Evolutionary conservation across 2,888 invertebrate species (phyloP).

Genomic region (Sinohyriopsis cumingii): DNA sequence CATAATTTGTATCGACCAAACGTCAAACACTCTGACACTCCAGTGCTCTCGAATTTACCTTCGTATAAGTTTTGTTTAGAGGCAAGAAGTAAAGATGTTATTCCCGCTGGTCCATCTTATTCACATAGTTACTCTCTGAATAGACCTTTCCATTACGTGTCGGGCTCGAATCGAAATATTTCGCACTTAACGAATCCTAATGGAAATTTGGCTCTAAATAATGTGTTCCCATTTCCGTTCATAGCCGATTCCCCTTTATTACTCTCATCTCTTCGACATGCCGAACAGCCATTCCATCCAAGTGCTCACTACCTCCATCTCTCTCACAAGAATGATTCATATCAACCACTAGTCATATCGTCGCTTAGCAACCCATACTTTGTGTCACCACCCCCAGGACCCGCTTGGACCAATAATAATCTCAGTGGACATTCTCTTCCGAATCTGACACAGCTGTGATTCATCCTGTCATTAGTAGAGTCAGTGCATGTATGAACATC

Average conservation of each 20-base stretch:
- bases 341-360: slow-evolving; percentile 53
- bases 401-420: slow-evolving; percentile 31
- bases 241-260: slow-evolving; percentile 57
- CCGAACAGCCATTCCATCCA: slow-evolving; percentile 41
- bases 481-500: no score
- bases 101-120: background rate
- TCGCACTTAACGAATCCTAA: no score
- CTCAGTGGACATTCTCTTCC: slow-evolving; percentile 10
- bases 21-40: slow-evolving; percentile 26
- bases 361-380: slow-evolving; percentile 58
- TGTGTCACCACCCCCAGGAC: slow-evolving; percentile 27
- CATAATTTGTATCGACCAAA: background rate
- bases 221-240: slow-evolving; percentile 57
- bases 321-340: slow-evolving; percentile 45
- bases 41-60: slow-evolving; percentile 44
- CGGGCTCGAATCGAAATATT: no score
- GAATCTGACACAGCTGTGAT: slow-evolving; percentile 18
- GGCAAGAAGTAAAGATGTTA: slow-evolving; percentile 11
- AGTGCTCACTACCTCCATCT: slow-evolving; percentile 41
- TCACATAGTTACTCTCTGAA: background rate
- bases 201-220: slow-evolving; percentile 17
- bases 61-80: slow-evolving; percentile 18
- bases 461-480: no score
- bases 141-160: no score
- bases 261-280: slow-evolving; percentile 51